phyloP scores from a whole-genome alignment of 2,888 invertebrate genomes.

The Drosophila pseudotakahashii region DNA sequence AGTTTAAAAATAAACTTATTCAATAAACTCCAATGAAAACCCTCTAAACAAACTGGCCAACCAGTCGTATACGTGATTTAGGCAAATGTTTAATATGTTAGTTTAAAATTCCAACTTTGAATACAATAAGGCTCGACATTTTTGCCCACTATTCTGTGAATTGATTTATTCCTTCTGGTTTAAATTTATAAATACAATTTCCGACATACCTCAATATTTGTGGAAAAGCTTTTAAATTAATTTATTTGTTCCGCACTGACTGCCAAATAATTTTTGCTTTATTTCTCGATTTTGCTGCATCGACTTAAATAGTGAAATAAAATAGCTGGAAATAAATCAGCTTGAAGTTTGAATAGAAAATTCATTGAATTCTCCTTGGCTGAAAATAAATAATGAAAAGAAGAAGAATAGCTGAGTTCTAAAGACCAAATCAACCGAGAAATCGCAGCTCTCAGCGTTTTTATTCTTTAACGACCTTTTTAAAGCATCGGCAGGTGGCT shows the following conservation, averaged over 20 bases:
- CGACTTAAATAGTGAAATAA: constrained; percentile 11
- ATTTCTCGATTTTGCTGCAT: constrained; percentile 10
- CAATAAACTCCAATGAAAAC: background rate
- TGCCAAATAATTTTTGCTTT: no score
- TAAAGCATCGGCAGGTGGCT: background rate
- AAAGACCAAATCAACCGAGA: constrained; percentile 23
- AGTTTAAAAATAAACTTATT: background rate
- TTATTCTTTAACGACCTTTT: background rate
- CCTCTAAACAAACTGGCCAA: background rate
- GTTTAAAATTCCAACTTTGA: background rate
- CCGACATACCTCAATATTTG: background rate
- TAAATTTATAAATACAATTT: background rate
- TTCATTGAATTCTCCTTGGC: constrained; percentile 8
- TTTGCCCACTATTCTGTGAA: background rate
- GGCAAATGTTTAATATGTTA: background rate
- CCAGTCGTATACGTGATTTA: constrained; percentile 13
- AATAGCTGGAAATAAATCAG: constrained; percentile 4
- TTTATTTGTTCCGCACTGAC: constrained; percentile 5
- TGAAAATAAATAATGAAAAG: constrained; percentile 8
- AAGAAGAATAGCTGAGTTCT: constrained; percentile 4
- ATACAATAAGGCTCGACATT: background rate
- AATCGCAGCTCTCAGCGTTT: constrained; percentile 9
- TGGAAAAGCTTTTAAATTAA: background rate
- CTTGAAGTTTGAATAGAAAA: constrained; percentile 10
- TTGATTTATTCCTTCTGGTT: background rate